Conservation (phyloP, 2,888 invertebrate genomes). For the Drepana falcataria region DNA sequence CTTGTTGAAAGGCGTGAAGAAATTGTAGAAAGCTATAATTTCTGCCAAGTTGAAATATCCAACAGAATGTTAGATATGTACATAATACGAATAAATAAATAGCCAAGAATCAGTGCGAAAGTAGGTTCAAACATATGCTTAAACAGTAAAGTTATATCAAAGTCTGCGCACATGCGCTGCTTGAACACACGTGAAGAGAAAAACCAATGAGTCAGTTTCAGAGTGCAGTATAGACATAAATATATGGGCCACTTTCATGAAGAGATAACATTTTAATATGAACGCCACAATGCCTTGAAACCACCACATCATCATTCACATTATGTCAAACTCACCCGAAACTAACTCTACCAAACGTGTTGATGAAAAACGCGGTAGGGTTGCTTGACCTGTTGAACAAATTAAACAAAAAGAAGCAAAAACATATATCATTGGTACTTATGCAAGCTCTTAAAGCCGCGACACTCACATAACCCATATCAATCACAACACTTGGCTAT, state of each 20-base stretch:
- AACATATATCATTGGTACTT: conserved; percentile 55
- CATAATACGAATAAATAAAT: too few species aligned
- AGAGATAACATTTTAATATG: conserved; percentile 55
- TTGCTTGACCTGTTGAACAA: conserved; percentile 85
- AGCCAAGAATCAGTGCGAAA: conserved; percentile 4
- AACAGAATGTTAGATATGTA: too few species aligned
- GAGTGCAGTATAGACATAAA: conserved; percentile 72
- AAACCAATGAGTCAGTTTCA: conserved; percentile 67
- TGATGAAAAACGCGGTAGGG: conserved; percentile 84
- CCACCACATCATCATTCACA: conserved; percentile 72
- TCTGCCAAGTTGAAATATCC: too few species aligned
- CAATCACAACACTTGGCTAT: conserved; percentile 37
- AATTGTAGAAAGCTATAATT: too few species aligned
- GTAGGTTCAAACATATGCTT: conserved; percentile 2
- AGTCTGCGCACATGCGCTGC: neutral
- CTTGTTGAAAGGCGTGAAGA: too few species aligned
- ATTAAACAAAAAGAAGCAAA: conserved; percentile 76
- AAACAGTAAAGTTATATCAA: neutral
- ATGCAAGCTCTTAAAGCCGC: conserved; percentile 59
- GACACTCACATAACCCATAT: conserved; percentile 53
- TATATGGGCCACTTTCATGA: conserved; percentile 59
- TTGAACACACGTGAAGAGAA: conserved; percentile 21
- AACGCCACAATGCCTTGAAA: conserved; percentile 76
- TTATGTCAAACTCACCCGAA: conserved; percentile 84
- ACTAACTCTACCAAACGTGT: conserved; percentile 83